Evolutionary conservation across 2,113 vertebrate species (phyloP).

Genomic region (Calypte anna): DNA sequence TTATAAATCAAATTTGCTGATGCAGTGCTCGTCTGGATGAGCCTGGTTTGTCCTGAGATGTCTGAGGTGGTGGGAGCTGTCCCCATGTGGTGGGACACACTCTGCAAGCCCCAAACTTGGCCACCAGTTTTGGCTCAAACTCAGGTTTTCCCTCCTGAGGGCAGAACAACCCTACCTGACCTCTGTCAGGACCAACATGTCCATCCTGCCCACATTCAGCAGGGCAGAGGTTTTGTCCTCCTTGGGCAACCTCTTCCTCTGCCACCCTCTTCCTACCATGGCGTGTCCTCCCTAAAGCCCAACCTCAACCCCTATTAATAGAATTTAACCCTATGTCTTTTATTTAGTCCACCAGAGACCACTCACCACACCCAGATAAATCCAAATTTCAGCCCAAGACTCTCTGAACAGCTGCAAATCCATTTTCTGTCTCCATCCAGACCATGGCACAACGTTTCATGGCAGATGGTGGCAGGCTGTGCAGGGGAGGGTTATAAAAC

Average conservation of each 20-base stretch:
- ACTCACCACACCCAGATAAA: background rate
- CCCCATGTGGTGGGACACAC: fast-evolving
- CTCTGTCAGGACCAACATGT: background rate
- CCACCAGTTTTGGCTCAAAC: background rate
- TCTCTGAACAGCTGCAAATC: background rate
- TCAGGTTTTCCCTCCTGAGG: background rate
- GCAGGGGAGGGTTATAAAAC: background rate
- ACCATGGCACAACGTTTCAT: background rate
- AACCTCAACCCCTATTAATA: background rate
- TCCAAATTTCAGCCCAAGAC: background rate
- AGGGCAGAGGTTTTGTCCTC: background rate
- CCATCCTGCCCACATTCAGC: background rate
- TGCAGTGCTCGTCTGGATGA: background rate
- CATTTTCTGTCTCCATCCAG: background rate
- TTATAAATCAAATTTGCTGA: background rate
- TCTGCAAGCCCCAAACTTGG: background rate
- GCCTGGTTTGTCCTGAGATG: background rate
- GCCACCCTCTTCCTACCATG: background rate
- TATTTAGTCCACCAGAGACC: background rate
- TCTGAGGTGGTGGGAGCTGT: background rate
- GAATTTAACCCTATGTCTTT: background rate
- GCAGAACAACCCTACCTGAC: background rate
- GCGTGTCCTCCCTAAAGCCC: background rate
- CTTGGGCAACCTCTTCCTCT: background rate
- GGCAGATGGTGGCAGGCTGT: background rate